Evolutionary conservation across 2,888 invertebrate species (phyloP), one percentile per base, ranked within the genome.

Genomic region (Autographa gamma): DNA sequence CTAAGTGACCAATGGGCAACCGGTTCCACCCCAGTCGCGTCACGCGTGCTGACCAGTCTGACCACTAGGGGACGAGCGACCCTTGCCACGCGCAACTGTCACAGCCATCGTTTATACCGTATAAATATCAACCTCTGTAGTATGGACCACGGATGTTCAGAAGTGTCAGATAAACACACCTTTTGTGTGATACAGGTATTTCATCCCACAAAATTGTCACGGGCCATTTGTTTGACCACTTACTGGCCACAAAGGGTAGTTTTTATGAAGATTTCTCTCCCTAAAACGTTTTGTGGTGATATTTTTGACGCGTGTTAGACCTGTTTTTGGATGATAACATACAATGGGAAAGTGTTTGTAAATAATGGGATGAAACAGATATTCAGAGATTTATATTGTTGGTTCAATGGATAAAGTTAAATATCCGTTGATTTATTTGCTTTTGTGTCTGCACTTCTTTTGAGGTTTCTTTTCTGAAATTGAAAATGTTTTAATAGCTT

Each of bases 101-200:
- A 70, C 18, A 75, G 80, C 81, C 82, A 80, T 83, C 83, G 80
- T 85, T 88, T 84, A 89, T 88, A 87, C 84, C 87, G 87, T 89
- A 90, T 93, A 92, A 92, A 93, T 88, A 89, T 85, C 83, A 73
- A 72, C 25, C 25, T 25, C 25, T 25, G 25, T 25, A 25, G 25
- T 25, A 89, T 94, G 95, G 94, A 93, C 93, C 95, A 87, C 87
- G 94, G 95, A 95, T 95, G 95, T 91, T 94, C 84, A 84, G 80
- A 85, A 87, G 84, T 85, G 86, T 86, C 87, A 87, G 88, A 90
- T 92, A 93, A 93, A 92, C 87, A 91, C 86, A 84, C 86, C 90
- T 91, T 90, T 93, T 92, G 88, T 91, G 82, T 76, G 86, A 88
- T 88, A 91, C 92, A 94, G 93, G 93, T 93, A 93, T 89, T 73